Conservation (phyloP, 2,113 vertebrate genomes). For the Macquaria ambigua region DNA sequence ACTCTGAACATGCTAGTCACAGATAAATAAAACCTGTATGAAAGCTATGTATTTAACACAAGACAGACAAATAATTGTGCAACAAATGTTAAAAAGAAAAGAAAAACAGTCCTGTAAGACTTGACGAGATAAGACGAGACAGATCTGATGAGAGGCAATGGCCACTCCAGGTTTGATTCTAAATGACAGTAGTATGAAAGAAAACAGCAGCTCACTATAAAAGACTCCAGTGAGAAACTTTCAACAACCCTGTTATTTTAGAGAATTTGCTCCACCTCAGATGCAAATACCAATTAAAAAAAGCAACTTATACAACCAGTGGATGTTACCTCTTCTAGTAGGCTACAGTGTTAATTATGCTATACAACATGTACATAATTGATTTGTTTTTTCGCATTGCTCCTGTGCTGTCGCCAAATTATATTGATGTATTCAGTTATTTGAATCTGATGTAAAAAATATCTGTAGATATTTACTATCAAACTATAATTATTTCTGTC, state of each 20-base stretch:
- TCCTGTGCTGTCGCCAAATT: constrained; percentile 36
- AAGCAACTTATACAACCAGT: constrained; percentile 33
- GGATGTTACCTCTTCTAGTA: constrained; percentile 7
- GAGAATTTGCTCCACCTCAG: constrained; percentile 9
- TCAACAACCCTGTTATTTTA: constrained; percentile 22
- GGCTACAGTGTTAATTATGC: constrained; percentile 24
- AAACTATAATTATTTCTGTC: constrained; percentile 57
- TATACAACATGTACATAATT: constrained; percentile 58
- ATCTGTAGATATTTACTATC: constrained; percentile 50
- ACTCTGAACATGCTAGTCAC: constrained; percentile 52
- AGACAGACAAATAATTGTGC: constrained; percentile 56
- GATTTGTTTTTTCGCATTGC: constrained; percentile 24
- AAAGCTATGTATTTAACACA: constrained; percentile 49
- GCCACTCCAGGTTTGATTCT: constrained; percentile 8
- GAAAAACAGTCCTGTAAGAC: neutral
- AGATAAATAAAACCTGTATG: constrained; percentile 64
- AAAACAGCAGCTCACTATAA: constrained; percentile 25
- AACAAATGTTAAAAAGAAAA: constrained; percentile 34
- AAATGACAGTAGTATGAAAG: constrained; percentile 26
- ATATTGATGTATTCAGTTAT: constrained; percentile 26
- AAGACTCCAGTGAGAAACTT: constrained; percentile 21
- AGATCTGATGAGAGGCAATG: neutral
- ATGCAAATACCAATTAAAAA: constrained; percentile 10
- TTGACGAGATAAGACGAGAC: neutral
- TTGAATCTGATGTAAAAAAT: constrained; percentile 45